Evolutionary conservation across 2,797 vertebrate genomes (phyloP).

Genomic region (Anomalospiza imberbis): DNA sequence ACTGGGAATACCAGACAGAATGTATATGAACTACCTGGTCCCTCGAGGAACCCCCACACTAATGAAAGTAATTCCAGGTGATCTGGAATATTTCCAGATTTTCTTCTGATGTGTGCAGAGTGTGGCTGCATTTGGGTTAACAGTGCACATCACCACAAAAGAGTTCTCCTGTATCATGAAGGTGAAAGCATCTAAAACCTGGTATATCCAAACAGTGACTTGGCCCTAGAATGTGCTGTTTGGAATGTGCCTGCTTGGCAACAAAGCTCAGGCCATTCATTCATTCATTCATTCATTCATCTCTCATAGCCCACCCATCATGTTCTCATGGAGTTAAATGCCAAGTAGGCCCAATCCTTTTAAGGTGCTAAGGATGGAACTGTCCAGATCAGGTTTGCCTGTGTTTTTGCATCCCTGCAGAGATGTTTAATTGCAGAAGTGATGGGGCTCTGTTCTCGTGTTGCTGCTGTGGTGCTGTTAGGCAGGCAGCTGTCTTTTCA

Average conservation of each 20-base stretch:
- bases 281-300: neutral
- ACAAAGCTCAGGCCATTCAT: neutral
- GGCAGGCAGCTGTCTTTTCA: neutral
- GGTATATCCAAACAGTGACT: neutral
- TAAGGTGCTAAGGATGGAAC: neutral
- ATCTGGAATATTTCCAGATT: neutral
- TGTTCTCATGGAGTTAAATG: neutral
- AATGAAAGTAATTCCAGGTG: neutral
- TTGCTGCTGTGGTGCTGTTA: neutral
- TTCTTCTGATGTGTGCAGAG: neutral
- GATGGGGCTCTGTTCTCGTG: neutral
- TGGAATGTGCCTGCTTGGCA: neutral
- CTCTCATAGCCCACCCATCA: neutral
- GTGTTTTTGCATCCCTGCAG: neutral
- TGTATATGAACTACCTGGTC: neutral
- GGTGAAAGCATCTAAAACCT: neutral
- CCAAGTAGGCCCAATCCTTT: neutral
- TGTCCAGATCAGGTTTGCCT: neutral
- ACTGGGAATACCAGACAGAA: neutral
- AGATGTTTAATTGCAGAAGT: neutral
- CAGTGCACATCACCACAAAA: neutral
- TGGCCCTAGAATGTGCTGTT: neutral
- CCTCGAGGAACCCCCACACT: neutral
- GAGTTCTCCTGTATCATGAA: neutral
- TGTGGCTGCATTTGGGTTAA: neutral